Evolutionary conservation across 2,797 vertebrate genomes (phyloP).

Genomic region (Hippopotamyrus pictus): DNA sequence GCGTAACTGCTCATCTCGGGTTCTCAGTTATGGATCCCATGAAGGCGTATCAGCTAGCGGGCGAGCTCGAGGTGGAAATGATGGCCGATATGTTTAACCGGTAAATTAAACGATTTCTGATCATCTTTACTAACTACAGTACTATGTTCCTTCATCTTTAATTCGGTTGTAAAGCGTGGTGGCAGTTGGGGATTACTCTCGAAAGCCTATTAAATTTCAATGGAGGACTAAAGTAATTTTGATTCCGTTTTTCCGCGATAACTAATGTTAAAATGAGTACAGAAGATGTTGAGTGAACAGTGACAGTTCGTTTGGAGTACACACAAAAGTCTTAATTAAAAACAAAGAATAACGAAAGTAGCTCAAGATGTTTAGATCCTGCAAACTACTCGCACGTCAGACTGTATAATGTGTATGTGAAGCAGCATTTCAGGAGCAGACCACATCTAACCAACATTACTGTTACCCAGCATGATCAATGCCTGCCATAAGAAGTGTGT

Average conservation of each 20-base stretch:
- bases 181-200: neutral
- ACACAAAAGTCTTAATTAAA: neutral
- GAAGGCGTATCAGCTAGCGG: slow-evolving; percentile 71
- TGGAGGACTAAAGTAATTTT: neutral
- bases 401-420: neutral
- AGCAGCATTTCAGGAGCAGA: neutral
- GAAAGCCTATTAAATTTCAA: neutral
- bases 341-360: neutral
- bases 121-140: neutral
- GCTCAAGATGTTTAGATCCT: neutral
- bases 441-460: slow-evolving; percentile 9
- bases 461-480: slow-evolving; percentile 77
- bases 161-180: neutral
- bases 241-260: neutral
- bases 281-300: neutral
- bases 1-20: slow-evolving; percentile 6
- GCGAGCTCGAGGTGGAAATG: slow-evolving; percentile 95
- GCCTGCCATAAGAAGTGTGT: slow-evolving; percentile 95
- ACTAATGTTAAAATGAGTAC: neutral
- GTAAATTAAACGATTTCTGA: slow-evolving; percentile 49
- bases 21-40: slow-evolving; percentile 37
- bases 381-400: neutral
- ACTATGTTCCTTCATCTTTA: neutral
- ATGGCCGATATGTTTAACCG: slow-evolving; percentile 98
- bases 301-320: neutral